Evolutionary conservation across 2,113 vertebrate genomes (phyloP).

Genomic region (Paedocypris sp.): DNA sequence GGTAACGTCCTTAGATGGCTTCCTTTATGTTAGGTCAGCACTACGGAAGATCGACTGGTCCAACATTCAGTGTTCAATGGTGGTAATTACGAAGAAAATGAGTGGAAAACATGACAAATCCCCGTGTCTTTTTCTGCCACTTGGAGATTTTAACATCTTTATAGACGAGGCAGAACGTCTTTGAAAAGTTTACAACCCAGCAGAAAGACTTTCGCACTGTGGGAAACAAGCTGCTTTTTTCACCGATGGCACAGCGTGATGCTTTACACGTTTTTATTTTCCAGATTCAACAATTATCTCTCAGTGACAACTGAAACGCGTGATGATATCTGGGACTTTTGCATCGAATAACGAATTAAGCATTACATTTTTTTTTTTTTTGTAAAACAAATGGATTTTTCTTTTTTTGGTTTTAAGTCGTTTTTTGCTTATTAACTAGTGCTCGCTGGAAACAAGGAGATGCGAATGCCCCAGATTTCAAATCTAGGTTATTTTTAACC

Average conservation of each 20-base stretch:
- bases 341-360: too few species aligned
- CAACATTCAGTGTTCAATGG: background rate
- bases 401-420: slow-evolving; percentile 8
- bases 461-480: slow-evolving; percentile 55
- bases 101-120: background rate
- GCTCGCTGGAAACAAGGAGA: slow-evolving; percentile 28
- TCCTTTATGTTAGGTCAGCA: too few species aligned
- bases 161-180: slow-evolving; percentile 11
- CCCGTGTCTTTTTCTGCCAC: background rate
- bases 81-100: background rate
- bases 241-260: slow-evolving; percentile 28
- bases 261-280: too few species aligned
- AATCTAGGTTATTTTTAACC: slow-evolving; percentile 55
- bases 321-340: too few species aligned
- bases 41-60: too few species aligned
- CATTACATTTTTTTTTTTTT: too few species aligned
- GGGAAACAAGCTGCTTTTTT: slow-evolving; percentile 23
- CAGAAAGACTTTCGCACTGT: slow-evolving; percentile 14
- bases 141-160: slow-evolving; percentile 1
- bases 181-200: background rate
- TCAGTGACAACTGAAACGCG: too few species aligned
- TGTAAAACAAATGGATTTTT: too few species aligned
- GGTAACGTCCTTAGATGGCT: slow-evolving; percentile 57
- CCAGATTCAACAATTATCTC: too few species aligned
- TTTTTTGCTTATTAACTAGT: slow-evolving; percentile 15